Base-by-base conservation (phyloP, 2,113 vertebrate species). In the Hiodon alosoides region DNA sequence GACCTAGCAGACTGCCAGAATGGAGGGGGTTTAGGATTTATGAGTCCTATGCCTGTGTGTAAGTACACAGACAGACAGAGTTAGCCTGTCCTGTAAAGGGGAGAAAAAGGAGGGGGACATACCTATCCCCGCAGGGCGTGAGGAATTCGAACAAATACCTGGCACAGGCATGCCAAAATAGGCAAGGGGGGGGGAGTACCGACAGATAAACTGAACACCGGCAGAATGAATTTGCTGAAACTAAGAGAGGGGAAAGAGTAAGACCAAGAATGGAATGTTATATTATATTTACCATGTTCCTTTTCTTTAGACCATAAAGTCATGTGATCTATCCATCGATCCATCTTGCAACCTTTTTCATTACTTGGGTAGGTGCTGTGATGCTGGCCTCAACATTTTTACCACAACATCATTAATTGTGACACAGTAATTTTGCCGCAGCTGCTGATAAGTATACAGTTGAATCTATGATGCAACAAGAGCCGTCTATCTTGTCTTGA, bases 131-230 rank as follows among this genome's bases (percentile, higher is more conserved):
- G 87, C 84, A 83, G 92, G 93, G 92, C 88, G 91, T 90, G 89
- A 91, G 90, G 93, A 94, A 94, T 94, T 91, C 89, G 84, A 88
- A 91, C 89, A 92, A 92, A 91, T 92, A 92, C 90, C 90, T 91
- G 90, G 85, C 91, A 91, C 85, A 78, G 85, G 84, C 84, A 87
- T 89, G 92, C 88, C 89, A 92, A 90, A 90, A 85, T 82, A 78
- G 79, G 58, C 53, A 50, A 47, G 5, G 73, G 61, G 58, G 69
- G 75, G 73, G 47, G 74, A 73, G 76, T 5, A 31, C 55, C 64
- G 73, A 70, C 58, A 46, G 58, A 70, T 17, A 5, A 67, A 74
- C 54, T 69, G 59, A 47, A 13, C 68, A 31, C 61, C 58, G 17
- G 7, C 51, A 31, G 54, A 64, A 51, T 69, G 31, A 69, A 75